Conservation (phyloP, 2,113 vertebrate species). For the Pseudonaja textilis region DNA sequence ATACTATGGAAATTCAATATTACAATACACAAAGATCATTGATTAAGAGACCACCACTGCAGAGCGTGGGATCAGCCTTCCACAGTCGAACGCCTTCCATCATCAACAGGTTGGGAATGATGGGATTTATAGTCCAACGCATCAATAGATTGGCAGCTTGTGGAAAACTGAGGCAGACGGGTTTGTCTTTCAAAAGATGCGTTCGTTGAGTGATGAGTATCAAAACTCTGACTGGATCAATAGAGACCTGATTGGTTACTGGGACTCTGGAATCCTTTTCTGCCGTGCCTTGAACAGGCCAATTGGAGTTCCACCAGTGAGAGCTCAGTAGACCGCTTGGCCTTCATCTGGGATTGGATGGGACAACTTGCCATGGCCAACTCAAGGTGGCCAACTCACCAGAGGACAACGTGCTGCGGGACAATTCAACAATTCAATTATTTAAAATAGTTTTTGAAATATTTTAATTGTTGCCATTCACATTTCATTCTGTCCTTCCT, state of each 20-base stretch:
- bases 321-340: neutral
- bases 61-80: neutral
- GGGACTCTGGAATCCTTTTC: neutral
- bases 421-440: no score
- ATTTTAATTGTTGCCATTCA: no score
- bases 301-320: neutral
- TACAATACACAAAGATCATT: neutral
- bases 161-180: neutral
- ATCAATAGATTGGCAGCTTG: neutral
- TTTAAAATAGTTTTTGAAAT: no score
- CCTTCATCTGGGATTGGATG: neutral
- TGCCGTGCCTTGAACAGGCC: neutral
- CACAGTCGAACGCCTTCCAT: neutral
- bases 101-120: neutral
- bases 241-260: no score
- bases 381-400: no score
- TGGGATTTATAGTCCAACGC: neutral
- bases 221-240: neutral
- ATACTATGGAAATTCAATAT: neutral
- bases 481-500: no score
- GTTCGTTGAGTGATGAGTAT: neutral
- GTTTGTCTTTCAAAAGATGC: neutral
- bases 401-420: no score
- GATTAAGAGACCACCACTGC: neutral
- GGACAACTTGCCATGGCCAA: no score